Base-by-base conservation (phyloP, 2,888 invertebrate genomes). In the Pimpla rufipes region DNA sequence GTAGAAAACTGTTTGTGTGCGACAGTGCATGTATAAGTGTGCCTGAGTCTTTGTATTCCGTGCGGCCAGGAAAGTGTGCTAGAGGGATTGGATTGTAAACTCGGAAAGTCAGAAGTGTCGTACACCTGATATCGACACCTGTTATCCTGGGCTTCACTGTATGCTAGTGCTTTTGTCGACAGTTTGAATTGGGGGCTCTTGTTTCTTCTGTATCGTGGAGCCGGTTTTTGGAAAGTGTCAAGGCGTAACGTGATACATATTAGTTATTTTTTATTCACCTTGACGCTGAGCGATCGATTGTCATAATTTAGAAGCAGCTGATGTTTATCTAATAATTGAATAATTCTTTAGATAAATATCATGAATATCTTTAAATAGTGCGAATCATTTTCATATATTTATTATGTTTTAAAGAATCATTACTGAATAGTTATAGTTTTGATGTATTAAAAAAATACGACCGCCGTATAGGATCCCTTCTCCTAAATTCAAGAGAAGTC, bases 61-160 rank as follows among this genome's bases (percentile, higher is more conserved):
- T 23, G 59, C 23, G 52, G 29, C 23, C 37, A 45, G 16, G 37
- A 35, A 59, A 64, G 47, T 50, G 42, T 50, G n/a, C 68, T 59
- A 42, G 66, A 55, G 81, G 67, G 68, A 71, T 73, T 45, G 80
- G 59, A 74, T 74, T 74, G 80, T 76, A 81, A 75, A 70, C 70
- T 81, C n/a, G 62, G 55, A 57, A 52, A 59, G 74, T 74, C 59
- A 67, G 64, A 76, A 76, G 59, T 70, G 71, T 85, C 59, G 74
- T 73, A 59, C 62, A 52, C 42, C 75, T 70, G 79, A 83, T 83
- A 81, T 83, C 68, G 83, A 85, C 81, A 83, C 85, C 75, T 73
- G 78, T 75, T 81, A 73, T 76, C 57, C 40, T 50, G n/a, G 50
- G 23, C 29, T 71, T 42, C 18, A 10, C 52, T 35, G 42, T 55